Conservation (phyloP, 1,140 invertebrate species). For the Zaprionus gabonicus region DNA sequence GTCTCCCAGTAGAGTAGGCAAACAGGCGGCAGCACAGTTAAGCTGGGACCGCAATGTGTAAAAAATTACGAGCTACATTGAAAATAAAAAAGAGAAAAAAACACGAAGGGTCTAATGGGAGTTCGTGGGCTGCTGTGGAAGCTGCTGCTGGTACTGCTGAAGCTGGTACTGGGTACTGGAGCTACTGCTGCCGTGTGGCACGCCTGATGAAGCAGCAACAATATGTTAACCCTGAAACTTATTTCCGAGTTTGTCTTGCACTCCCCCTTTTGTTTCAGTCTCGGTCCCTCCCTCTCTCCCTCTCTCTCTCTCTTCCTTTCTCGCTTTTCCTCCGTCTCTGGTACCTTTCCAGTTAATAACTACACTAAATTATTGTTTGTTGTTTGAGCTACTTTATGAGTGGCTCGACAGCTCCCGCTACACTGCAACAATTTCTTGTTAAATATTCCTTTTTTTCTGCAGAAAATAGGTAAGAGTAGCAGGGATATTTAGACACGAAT, state of each 20-base stretch:
- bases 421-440: slow-evolving; percentile 19
- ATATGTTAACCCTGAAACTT: slow-evolving; percentile 83
- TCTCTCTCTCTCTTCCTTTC: neutral
- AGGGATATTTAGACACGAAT: neutral
- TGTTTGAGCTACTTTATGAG: slow-evolving; percentile 37
- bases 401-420: slow-evolving; percentile 13
- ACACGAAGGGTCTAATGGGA: slow-evolving; percentile 17
- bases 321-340: neutral
- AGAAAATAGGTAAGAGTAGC: neutral
- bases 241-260: slow-evolving; percentile 5
- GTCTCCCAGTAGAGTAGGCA: slow-evolving; percentile 78
- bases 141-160: neutral
- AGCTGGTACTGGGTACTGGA: slow-evolving; percentile 11
- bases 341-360: neutral
- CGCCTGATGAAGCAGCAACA: slow-evolving; percentile 71
- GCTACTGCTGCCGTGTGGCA: slow-evolving; percentile 19
- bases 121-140: slow-evolving; percentile 14
- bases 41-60: slow-evolving; percentile 80
- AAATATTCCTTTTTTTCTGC: neutral
- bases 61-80: slow-evolving; percentile 79
- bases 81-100: slow-evolving; percentile 31
- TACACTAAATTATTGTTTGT: slow-evolving; percentile 20
- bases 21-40: slow-evolving; percentile 71
- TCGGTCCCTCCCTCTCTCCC: neutral
- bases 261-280: neutral